phyloP scores from a whole-genome alignment of 2,888 invertebrate genomes.

The Eristalis arbustorum region DNA sequence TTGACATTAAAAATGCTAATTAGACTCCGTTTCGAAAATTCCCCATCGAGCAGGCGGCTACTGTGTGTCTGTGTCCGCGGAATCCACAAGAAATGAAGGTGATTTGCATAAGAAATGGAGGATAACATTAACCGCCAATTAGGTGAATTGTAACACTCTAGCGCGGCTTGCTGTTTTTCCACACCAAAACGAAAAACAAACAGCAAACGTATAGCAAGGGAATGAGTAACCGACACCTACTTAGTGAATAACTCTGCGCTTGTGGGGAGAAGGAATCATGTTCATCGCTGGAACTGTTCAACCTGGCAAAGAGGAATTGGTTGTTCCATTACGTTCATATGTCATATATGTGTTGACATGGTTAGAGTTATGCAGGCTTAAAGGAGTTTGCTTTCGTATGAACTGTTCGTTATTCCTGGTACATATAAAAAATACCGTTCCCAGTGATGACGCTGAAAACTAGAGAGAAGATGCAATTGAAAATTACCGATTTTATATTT shows the following conservation, averaged over 20 bases:
- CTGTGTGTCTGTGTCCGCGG: slow-evolving; percentile 28
- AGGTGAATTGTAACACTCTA: slow-evolving; percentile 79
- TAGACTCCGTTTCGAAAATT: slow-evolving; percentile 74
- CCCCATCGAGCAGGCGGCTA: slow-evolving; percentile 40
- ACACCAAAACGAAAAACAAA: slow-evolving; percentile 1
- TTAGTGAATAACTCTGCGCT: slow-evolving; percentile 55
- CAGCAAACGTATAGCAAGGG: slow-evolving; percentile 1
- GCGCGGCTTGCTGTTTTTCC: slow-evolving; percentile 70
- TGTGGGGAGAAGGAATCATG: slow-evolving; percentile 50
- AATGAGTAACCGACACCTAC: slow-evolving; percentile 56
- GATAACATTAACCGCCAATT: slow-evolving; percentile 80
- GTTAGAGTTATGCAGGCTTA: slow-evolving; percentile 29
- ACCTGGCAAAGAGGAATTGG: slow-evolving; percentile 63
- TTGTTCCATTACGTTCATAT: slow-evolving; percentile 65
- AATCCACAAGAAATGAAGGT: slow-evolving; percentile 65
- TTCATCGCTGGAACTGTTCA: slow-evolving; percentile 61
- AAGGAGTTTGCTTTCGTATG: slow-evolving; percentile 1
- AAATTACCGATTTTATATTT: too few relatives aligned
- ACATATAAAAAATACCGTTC: neutral
- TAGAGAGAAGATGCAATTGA: neutral
- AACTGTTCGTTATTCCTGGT: slow-evolving; percentile 25
- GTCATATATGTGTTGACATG: slow-evolving; percentile 55
- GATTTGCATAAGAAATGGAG: slow-evolving; percentile 74
- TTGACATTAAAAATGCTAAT: slow-evolving; percentile 80
- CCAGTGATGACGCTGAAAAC: neutral